A percentile compares a stretch with the other conserved stretches of the same genome.
Conservation (phyloP, 2,113 vertebrate genomes). For the Xiphias gladius region DNA sequence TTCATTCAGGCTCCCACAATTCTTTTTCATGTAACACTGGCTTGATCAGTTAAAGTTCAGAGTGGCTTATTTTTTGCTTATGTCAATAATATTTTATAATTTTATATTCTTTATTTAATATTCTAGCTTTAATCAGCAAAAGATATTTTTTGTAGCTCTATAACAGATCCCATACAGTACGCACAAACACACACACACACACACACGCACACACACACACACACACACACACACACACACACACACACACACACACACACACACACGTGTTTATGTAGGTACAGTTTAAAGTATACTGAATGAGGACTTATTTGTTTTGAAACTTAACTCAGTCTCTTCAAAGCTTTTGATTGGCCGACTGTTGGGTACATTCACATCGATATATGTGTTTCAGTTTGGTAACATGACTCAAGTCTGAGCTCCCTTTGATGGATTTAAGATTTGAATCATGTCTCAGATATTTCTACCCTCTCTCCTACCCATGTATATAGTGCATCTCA, state of each 20-base stretch:
- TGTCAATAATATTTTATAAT: neutral
- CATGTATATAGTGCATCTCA: slow-evolving; percentile 32
- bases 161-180: neutral
- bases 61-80: too few relatives aligned
- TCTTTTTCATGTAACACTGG: neutral
- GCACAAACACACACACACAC: too few relatives aligned
- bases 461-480: slow-evolving; percentile 39
- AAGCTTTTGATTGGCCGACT: slow-evolving; percentile 11
- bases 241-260: too few relatives aligned
- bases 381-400: slow-evolving; percentile 57
- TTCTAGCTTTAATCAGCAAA: neutral
- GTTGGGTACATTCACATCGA: slow-evolving; percentile 10
- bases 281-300: neutral
- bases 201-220: too few relatives aligned
- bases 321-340: neutral
- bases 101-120: neutral
- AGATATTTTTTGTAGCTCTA: neutral
- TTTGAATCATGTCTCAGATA: slow-evolving; percentile 67
- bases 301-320: slow-evolving; percentile 51
- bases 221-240: too few relatives aligned
- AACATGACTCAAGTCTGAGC: slow-evolving; percentile 59
- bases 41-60: slow-evolving; percentile 8
- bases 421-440: slow-evolving; percentile 64
- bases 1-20: neutral
- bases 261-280: neutral